Evolutionary conservation across 2,113 vertebrate species (phyloP).

Genomic region (Cephalopholis sonnerati): DNA sequence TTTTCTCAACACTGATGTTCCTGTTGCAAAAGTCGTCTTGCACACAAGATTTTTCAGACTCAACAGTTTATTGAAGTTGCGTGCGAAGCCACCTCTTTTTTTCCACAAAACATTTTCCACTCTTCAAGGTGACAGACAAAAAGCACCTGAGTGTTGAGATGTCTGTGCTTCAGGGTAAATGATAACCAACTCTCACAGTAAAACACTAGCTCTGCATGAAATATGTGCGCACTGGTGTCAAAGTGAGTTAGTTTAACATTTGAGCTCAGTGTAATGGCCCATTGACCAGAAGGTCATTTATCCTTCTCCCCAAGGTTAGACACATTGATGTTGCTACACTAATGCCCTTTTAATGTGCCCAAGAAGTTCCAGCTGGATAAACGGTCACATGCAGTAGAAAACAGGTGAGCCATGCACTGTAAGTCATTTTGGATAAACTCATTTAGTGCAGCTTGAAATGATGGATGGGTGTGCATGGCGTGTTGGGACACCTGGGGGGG

Average conservation of each 20-base stretch:
- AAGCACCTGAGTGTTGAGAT: conserved; percentile 15
- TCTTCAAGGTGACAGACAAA: conserved; percentile 12
- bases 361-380: conserved; percentile 81
- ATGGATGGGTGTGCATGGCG: conserved; percentile 71
- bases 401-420: conserved; percentile 77
- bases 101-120: neutral
- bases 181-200: conserved; percentile 28
- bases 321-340: conserved; percentile 71
- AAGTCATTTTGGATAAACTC: conserved; percentile 80
- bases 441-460: conserved; percentile 70
- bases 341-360: conserved; percentile 81
- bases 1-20: conserved; percentile 4
- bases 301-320: conserved; percentile 73
- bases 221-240: conserved; percentile 54
- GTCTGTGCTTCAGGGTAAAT: conserved; percentile 20
- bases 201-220: conserved; percentile 41
- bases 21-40: neutral
- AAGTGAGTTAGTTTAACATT: conserved; percentile 70
- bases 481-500: conserved; percentile 48
- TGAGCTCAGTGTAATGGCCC: conserved; percentile 71
- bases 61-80: neutral
- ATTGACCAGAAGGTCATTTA: conserved; percentile 78
- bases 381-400: conserved; percentile 72
- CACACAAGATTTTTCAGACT: neutral
- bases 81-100: neutral